A percentile compares a stretch with the other conserved stretches of the same genome.
phyloP scores from a whole-genome alignment of 2,888 invertebrate genomes.

The Drosophila putrida region DNA sequence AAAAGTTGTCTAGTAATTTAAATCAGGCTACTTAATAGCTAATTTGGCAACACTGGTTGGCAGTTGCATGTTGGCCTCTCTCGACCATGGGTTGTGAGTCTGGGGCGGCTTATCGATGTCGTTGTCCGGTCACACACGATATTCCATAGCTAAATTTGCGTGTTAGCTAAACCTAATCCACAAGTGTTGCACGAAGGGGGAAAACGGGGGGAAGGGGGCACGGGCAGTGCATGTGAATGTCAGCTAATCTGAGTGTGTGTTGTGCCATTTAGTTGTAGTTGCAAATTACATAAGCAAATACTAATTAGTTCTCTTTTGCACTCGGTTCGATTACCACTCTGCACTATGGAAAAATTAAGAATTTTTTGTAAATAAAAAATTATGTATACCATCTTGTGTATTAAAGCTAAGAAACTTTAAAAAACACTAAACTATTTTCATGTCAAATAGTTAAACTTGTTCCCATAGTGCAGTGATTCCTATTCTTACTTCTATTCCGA shows the following conservation, averaged over 20 bases:
- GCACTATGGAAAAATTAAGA: no score
- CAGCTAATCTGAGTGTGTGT: conserved; percentile 65
- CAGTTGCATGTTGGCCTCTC: conserved; percentile 59
- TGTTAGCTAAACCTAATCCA: conserved; percentile 81
- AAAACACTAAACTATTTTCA: no score
- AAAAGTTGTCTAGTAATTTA: no score
- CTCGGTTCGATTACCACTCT: conserved; percentile 23
- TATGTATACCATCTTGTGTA: no score
- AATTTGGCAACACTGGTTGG: neutral
- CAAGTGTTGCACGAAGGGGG: conserved; percentile 1
- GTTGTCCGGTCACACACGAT: conserved; percentile 54
- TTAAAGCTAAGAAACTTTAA: no score
- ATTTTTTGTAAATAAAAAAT: no score
- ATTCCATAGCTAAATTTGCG: conserved; percentile 70
- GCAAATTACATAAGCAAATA: conserved; percentile 52
- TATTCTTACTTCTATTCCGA: conserved; percentile 15
- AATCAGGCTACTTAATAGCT: no score
- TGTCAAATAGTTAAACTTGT: no score
- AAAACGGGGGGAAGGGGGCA: conserved; percentile 2
- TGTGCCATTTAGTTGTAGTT: conserved; percentile 54
- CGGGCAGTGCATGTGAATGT: conserved; percentile 47
- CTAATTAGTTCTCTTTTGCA: conserved; percentile 54
- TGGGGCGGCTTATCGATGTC: conserved; percentile 67
- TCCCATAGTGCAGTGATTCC: neutral
- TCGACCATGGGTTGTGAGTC: neutral